A percentile compares a stretch with the other conserved stretches of the same genome.
phyloP scores from a whole-genome alignment of 2,797 vertebrate species.

The Labeo calbasu region DNA sequence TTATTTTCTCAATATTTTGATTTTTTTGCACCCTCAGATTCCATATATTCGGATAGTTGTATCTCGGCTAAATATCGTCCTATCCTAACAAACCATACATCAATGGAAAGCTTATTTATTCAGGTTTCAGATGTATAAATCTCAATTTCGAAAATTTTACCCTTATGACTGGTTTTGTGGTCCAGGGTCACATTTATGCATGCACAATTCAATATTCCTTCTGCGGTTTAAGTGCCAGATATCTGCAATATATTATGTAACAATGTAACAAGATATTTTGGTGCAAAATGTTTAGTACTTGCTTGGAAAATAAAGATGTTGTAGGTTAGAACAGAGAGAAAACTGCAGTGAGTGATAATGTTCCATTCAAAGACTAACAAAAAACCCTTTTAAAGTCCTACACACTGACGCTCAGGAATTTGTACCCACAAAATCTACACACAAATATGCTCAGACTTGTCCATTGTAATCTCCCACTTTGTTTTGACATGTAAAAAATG shows the following conservation, averaged over 20 bases:
- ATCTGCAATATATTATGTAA: background rate
- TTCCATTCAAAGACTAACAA: constrained; percentile 2
- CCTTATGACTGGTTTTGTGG: too few relatives aligned
- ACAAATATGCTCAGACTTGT: constrained; percentile 30
- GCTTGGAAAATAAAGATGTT: background rate
- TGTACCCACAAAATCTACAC: background rate
- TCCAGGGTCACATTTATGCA: too few relatives aligned
- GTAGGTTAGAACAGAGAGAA: background rate
- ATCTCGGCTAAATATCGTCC: too few relatives aligned
- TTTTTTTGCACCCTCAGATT: too few relatives aligned
- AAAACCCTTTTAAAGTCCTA: background rate
- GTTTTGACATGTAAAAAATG: constrained; percentile 40
- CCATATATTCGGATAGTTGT: too few relatives aligned
- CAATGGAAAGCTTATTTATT: too few relatives aligned
- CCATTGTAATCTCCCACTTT: constrained; percentile 23
- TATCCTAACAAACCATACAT: too few relatives aligned
- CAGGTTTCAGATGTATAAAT: too few relatives aligned
- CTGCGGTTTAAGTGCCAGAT: background rate
- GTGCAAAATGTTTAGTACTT: background rate
- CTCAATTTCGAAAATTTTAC: too few relatives aligned
- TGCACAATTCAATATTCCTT: background rate
- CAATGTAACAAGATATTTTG: background rate
- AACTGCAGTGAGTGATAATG: constrained; percentile 3
- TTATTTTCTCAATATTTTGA: too few relatives aligned
- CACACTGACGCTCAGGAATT: background rate